Percentiles rank a stretch among this genome's conserved stretches.
Evolutionary conservation across 2,888 invertebrate genomes (phyloP).

Genomic region (Automeris io): DNA sequence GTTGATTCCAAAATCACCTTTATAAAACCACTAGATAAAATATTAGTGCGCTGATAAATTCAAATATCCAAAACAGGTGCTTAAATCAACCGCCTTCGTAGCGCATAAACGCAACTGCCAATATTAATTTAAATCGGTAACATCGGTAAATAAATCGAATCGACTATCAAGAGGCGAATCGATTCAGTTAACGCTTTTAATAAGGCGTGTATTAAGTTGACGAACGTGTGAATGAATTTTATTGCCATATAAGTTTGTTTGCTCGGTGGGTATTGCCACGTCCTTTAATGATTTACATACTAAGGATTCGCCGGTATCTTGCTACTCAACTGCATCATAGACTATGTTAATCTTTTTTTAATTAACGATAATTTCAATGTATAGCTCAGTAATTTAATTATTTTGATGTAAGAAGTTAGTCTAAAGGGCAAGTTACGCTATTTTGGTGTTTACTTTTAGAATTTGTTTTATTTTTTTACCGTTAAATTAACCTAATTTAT

Average conservation of each 20-base stretch:
- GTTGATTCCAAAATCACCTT: slow-evolving; percentile 4
- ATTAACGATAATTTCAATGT: slow-evolving; percentile 18
- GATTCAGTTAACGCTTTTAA: slow-evolving; percentile 64
- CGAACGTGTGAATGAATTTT: slow-evolving; percentile 75
- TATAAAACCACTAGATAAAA: slow-evolving; percentile 3
- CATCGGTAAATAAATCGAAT: slow-evolving; percentile 39
- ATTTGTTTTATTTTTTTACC: too few relatives aligned
- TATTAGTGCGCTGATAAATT: slow-evolving; percentile 49
- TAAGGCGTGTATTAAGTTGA: slow-evolving; percentile 69
- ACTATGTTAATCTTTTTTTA: slow-evolving; percentile 15
- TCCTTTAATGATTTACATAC: slow-evolving; percentile 25
- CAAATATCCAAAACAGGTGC: slow-evolving; percentile 34
- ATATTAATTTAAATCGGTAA: slow-evolving; percentile 54
- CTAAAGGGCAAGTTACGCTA: too few relatives aligned
- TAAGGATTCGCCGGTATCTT: slow-evolving; percentile 4
- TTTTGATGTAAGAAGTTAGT: background rate
- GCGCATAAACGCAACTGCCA: slow-evolving; percentile 49
- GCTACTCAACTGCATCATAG: slow-evolving; percentile 7
- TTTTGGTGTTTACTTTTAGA: too few relatives aligned
- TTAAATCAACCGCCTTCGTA: slow-evolving; percentile 38
- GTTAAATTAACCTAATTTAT: too few relatives aligned
- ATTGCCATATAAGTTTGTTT: slow-evolving; percentile 62
- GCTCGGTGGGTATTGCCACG: slow-evolving; percentile 54
- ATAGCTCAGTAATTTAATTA: slow-evolving; percentile 7
- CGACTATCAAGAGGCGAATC: slow-evolving; percentile 39